A percentile compares a stretch with the other conserved stretches of the same genome.
phyloP scores from a whole-genome alignment of 2,113 vertebrate genomes.

The Saimiri boliviensis region DNA sequence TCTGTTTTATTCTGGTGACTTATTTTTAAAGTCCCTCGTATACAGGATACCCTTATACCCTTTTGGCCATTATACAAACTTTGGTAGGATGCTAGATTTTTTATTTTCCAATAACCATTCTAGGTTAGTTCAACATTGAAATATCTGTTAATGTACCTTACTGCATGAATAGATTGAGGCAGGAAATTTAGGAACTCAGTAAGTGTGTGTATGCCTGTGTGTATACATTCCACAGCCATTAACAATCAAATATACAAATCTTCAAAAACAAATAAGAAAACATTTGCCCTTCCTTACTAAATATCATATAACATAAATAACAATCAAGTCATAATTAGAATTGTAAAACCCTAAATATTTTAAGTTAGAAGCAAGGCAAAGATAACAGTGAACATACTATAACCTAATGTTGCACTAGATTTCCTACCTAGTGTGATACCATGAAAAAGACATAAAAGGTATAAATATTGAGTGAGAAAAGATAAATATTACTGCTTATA shows the following conservation, averaged over 20 bases:
- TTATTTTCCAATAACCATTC: background rate
- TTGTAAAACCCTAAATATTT: background rate
- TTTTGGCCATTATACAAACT: background rate
- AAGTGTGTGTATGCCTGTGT: background rate
- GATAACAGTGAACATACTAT: background rate
- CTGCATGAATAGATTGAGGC: background rate
- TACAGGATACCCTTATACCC: fast-evolving
- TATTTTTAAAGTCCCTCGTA: background rate
- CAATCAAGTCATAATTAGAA: background rate
- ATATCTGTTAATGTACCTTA: background rate
- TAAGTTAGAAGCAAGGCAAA: background rate
- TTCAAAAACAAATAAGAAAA: background rate
- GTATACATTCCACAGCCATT: background rate
- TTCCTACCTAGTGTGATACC: background rate
- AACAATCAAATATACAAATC: background rate
- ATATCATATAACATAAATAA: background rate
- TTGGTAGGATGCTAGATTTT: background rate
- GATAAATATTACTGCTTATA: background rate
- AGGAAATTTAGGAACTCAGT: background rate
- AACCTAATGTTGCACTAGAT: background rate
- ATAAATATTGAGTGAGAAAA: background rate
- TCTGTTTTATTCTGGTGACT: background rate
- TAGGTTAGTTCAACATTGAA: background rate
- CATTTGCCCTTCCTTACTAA: background rate
- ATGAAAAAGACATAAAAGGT: background rate